Base-by-base conservation (phyloP, 2,113 vertebrate genomes). In the Xiphophorus couchianus region DNA sequence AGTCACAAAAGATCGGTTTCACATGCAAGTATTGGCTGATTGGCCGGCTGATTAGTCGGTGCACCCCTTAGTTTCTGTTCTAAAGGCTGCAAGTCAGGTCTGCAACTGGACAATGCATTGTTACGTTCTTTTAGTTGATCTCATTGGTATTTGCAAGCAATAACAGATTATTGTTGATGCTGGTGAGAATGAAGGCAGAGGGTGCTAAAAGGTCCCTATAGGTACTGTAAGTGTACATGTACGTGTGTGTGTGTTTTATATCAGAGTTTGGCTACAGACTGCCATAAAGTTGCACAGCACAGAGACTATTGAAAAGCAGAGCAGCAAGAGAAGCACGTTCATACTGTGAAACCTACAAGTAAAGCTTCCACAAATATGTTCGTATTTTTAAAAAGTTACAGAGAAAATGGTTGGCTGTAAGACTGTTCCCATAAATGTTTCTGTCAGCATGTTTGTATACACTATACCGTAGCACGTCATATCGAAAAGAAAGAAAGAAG, bases 271-370 rank as follows among this genome's bases (percentile, higher is more conserved):
- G 70, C 66, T 65, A 28, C 33, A 62, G 73, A 76, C 67, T 77
- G 74, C 42, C 48, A 58, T 27, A 66, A 65, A 42, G 71, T 28
- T 66, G 62, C 64, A 35, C 64, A 30, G 77, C 64, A 42, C 64
- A 35, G 77, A 60, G 70, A 80, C 62, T 76, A 67, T 15, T 29
- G 72, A 76, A 30, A 42, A n/a, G 29, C 22, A 30, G 71, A 63
- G 39, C 64, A 73, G 76, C 58, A 69, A 76, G 74, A 82, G 73
- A 81, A 77, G 60, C 76, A 82, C 62, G 25, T 28, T 65, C 73
- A 92, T 91, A 94, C 94, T 95, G 93, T 94, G 91, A 94, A 94
- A 86, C 70, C 48, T 22, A 51, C 10, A 61, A 44, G 51, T 70
- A 75, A 83, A 70, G 80, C 92, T 90, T 90, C 84, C 14, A 61